Evolutionary conservation across 2,113 vertebrate species (phyloP).

Genomic region (Tetrax tetrax): DNA sequence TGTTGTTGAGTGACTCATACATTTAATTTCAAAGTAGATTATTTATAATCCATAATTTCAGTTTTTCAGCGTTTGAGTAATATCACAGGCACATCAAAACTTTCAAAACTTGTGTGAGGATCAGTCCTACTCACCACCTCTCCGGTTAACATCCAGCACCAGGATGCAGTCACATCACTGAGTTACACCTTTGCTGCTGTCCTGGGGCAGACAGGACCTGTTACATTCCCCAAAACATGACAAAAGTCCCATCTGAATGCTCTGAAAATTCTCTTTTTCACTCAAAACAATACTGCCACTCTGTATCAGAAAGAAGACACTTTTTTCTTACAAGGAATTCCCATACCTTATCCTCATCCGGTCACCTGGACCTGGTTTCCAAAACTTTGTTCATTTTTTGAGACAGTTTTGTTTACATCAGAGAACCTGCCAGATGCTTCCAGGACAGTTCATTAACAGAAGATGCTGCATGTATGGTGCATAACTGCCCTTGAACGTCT

Average conservation of each 20-base stretch:
- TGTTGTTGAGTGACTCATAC: background rate
- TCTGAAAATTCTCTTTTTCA: background rate
- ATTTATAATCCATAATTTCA: slow-evolving; percentile 1
- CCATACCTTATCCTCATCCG: background rate
- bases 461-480: background rate
- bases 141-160: background rate
- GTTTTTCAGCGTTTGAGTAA: background rate
- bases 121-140: background rate
- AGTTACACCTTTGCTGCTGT: background rate
- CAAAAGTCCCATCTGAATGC: background rate
- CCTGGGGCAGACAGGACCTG: background rate
- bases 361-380: background rate
- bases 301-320: background rate
- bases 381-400: background rate
- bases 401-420: background rate
- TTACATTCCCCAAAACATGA: background rate
- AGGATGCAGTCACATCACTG: background rate
- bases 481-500: background rate
- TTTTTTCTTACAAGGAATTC: background rate
- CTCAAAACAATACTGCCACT: background rate
- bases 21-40: background rate
- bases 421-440: background rate
- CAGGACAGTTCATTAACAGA: background rate
- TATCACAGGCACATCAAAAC: background rate
- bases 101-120: background rate